Base-by-base conservation (phyloP, 2,113 vertebrate species). In the Brachyistius frenatus region DNA sequence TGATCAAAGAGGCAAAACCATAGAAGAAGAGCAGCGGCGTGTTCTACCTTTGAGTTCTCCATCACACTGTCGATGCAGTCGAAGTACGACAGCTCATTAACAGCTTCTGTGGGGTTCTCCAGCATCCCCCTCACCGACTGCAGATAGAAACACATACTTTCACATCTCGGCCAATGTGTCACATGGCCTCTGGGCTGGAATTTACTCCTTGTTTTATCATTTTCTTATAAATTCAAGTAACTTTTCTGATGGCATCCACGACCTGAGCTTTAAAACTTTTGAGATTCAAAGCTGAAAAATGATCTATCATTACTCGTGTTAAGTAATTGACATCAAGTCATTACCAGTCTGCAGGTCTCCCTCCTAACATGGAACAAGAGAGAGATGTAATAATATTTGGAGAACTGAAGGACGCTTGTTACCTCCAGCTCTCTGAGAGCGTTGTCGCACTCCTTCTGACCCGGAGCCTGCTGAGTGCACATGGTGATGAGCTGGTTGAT, bases 401-500 rank as follows among this genome's bases (percentile, higher is more conserved):
- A 23, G 23, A 23, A 23, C 23, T 23, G 5, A 9, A 46, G 13
- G 10, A 7, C 33, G 35, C 46, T 14, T n/a, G 13, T 74, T 91
- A 99, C 97, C 97, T 99, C 97, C 41, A 99, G 91, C 70, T 99
- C 98, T 61, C 97, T 91, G 49, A 99, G 94, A 53, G 98, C 97
- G 5, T 99, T 99, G 89, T 97, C 98, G 30, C 98, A 99, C 83
- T 99, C 98, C 73, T 99, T 99, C 91, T 99, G 98, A 66, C 98
- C 97, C 0, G 98, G 98, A 0, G 97, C 97, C 91, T 99, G 98
- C 95, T 97, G 96, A 16, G 97, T 99, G 77, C 98, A 99, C 97
- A 98, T 98, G 73, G 96, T 99, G 94, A 99, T 99, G 82, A 99
- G 96, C 94, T 99, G 98, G 90, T 99, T 99, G 93, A 99, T 99